phyloP scores from a whole-genome alignment of 2,797 vertebrate species.

The Pterois miles region DNA sequence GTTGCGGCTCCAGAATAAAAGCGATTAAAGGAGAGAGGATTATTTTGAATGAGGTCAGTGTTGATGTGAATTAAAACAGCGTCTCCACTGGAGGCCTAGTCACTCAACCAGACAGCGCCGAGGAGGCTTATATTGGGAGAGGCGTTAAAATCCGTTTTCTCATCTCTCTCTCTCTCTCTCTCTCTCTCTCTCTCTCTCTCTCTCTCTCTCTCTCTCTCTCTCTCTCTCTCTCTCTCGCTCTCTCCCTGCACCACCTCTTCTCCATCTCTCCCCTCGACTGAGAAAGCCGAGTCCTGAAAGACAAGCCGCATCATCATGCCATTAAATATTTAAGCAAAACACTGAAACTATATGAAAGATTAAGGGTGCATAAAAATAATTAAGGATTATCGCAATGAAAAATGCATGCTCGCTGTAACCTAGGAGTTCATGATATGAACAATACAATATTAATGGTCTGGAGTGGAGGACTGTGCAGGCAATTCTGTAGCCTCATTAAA shows the following conservation, averaged over 20 bases:
- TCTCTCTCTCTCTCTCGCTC: slow-evolving; percentile 56
- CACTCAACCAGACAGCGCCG: slow-evolving; percentile 76
- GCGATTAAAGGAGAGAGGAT: slow-evolving; percentile 79
- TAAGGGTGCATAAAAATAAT: slow-evolving; percentile 83
- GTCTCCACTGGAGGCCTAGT: slow-evolving; percentile 80
- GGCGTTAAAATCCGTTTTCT: slow-evolving; percentile 72
- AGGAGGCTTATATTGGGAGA: slow-evolving; percentile 77
- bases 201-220: slow-evolving; percentile 48
- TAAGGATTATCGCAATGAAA: slow-evolving; percentile 83
- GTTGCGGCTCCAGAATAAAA: slow-evolving; percentile 73
- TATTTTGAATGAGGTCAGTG: slow-evolving; percentile 82
- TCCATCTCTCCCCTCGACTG: slow-evolving; percentile 56
- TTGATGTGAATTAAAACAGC: slow-evolving; percentile 81
- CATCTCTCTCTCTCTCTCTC: slow-evolving; percentile 32
- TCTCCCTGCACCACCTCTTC: slow-evolving; percentile 44
- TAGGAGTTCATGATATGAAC: slow-evolving; percentile 84
- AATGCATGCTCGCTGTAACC: slow-evolving; percentile 82
- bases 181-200: slow-evolving; percentile 12
- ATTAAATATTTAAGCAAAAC: slow-evolving; percentile 85
- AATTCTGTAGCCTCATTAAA: slow-evolving; percentile 75
- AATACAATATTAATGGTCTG: slow-evolving; percentile 83
- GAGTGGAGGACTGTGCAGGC: slow-evolving; percentile 69
- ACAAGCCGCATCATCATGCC: slow-evolving; percentile 73
- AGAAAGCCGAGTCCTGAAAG: slow-evolving; percentile 71
- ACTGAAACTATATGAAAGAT: slow-evolving; percentile 82